These are phyloP conservation scores for Sipha maydis DNA, from an alignment of 2,888 invertebrate genomes.

Conservation along the genomic window DNA sequence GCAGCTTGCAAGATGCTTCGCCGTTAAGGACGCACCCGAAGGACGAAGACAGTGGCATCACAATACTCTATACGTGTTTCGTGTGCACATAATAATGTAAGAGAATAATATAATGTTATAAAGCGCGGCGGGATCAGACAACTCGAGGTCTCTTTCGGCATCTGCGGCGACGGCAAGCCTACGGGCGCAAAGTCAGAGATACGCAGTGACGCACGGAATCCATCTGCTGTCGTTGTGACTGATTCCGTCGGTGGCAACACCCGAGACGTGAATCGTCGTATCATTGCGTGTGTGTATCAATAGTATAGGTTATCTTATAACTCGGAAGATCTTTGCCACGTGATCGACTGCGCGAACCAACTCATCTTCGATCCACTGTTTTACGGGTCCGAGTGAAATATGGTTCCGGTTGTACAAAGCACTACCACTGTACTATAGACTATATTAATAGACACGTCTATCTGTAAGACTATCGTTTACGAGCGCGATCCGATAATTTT, in stretches of 20 bases:
- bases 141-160: conserved; percentile 3
- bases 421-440: too few relatives aligned
- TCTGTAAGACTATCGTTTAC: too few relatives aligned
- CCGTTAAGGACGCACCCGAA: conserved; percentile 29
- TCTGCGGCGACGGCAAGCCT: background rate
- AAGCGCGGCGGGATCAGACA: background rate
- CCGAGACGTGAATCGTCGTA: too few relatives aligned
- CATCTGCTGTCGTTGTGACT: conserved; percentile 6
- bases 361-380: too few relatives aligned
- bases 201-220: background rate
- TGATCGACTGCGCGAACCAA: too few relatives aligned
- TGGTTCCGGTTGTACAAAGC: too few relatives aligned
- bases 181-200: background rate
- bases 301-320: too few relatives aligned
- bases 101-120: background rate
- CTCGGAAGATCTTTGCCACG: too few relatives aligned
- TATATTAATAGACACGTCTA: too few relatives aligned
- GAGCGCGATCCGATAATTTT: too few relatives aligned
- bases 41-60: background rate
- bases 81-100: background rate
- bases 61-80: background rate
- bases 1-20: conserved; percentile 57
- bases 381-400: too few relatives aligned
- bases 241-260: background rate
- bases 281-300: too few relatives aligned